A percentile compares a stretch with the other conserved stretches of the same genome.
phyloP scores from a whole-genome alignment of 2,797 vertebrate species.

The Sylvia borin region DNA sequence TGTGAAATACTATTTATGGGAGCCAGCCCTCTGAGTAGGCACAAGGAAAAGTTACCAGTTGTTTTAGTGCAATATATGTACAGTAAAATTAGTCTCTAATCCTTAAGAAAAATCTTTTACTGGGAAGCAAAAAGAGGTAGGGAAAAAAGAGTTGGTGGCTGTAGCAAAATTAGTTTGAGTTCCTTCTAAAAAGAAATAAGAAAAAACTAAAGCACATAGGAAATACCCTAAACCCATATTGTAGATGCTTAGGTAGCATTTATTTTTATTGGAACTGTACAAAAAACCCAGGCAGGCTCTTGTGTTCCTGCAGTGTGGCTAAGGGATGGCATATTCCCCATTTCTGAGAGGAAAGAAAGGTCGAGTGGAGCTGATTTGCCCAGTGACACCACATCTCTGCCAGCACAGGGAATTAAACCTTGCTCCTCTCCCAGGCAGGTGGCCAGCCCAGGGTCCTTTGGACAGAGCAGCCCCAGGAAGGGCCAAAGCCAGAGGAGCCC shows the following conservation, averaged over 20 bases:
- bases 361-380: not conserved
- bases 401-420: not conserved
- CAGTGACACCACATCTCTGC: accelerated
- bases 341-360: not conserved
- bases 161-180: not conserved
- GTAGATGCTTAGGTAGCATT: not conserved
- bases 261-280: not conserved
- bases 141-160: not conserved
- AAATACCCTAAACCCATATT: not conserved
- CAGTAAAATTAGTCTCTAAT: not conserved
- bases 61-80: not conserved
- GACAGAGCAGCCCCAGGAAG: not conserved
- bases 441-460: not conserved
- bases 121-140: not conserved
- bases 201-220: not conserved
- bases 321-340: not conserved
- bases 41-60: not conserved
- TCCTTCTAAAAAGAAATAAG: not conserved
- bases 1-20: not conserved
- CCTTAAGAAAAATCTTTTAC: not conserved
- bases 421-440: not conserved
- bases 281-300: not conserved
- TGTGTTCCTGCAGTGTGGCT: accelerated
- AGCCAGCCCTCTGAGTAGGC: not conserved
- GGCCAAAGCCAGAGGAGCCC: not conserved